Conservation (phyloP, 2,888 invertebrate species). For the Ophioninae sp. region DNA sequence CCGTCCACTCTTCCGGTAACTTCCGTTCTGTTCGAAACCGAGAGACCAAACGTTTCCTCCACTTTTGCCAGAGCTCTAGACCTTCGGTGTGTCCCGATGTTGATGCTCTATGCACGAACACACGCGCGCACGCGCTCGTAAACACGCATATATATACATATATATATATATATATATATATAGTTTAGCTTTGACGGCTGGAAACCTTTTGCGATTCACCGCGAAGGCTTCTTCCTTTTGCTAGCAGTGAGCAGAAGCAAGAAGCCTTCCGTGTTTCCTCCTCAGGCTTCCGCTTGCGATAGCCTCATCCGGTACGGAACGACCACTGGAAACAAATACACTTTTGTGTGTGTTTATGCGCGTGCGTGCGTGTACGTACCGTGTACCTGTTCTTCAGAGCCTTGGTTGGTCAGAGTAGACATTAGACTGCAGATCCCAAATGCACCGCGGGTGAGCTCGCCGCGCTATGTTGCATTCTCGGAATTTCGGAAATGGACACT, state of each 20-base stretch:
- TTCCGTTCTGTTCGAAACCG: slow-evolving; percentile 51
- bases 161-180: slow-evolving; percentile 14
- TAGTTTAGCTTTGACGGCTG: slow-evolving; percentile 19
- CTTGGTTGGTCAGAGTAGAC: slow-evolving; percentile 25
- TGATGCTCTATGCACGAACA: background rate
- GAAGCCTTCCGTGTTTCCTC: slow-evolving; percentile 57
- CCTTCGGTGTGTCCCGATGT: slow-evolving; percentile 24
- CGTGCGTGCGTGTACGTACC: too few relatives aligned
- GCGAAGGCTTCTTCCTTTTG: slow-evolving; percentile 58
- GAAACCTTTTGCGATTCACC: slow-evolving; percentile 51
- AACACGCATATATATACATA: background rate
- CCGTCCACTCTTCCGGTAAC: slow-evolving; percentile 45
- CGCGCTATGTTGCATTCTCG: slow-evolving; percentile 25
- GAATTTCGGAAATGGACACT: slow-evolving; percentile 13
- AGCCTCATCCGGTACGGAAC: slow-evolving; percentile 59
- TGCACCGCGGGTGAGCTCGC: slow-evolving; percentile 17
- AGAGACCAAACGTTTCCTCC: slow-evolving; percentile 54
- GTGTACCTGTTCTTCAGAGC: slow-evolving; percentile 10
- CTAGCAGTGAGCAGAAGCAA: slow-evolving; percentile 43
- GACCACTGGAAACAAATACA: slow-evolving; percentile 47
- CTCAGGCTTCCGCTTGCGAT: slow-evolving; percentile 58
- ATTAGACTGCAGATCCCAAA: slow-evolving; percentile 15
- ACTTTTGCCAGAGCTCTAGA: slow-evolving; percentile 29
- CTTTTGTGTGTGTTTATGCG: background rate
- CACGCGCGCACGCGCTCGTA: background rate